Conservation (phyloP, 1,140 invertebrate species). For the Liolophura sinensis region DNA sequence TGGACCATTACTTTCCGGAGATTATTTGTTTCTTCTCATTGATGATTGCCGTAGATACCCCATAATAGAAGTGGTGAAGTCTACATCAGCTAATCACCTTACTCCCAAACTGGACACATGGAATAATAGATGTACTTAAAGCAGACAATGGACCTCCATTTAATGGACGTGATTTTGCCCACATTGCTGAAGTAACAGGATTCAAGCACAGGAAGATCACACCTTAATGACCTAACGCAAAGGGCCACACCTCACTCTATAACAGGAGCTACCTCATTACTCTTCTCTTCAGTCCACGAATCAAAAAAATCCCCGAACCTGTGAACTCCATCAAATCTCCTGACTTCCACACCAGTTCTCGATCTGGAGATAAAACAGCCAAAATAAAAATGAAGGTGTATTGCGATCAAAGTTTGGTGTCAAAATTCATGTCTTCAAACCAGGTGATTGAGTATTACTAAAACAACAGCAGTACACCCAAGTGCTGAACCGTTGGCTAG, state of each 20-base stretch:
- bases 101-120: slow-evolving; percentile 21
- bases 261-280: slow-evolving; percentile 12
- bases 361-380: too few relatives aligned
- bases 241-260: slow-evolving; percentile 23
- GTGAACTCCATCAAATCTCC: too few relatives aligned
- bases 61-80: slow-evolving; percentile 27
- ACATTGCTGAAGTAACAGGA: slow-evolving; percentile 20
- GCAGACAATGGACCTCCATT: slow-evolving; percentile 30
- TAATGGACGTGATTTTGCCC: slow-evolving; percentile 17
- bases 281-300: too few relatives aligned
- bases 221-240: slow-evolving; percentile 23
- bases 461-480: slow-evolving; percentile 15
- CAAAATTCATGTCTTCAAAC: too few relatives aligned
- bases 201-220: slow-evolving; percentile 28
- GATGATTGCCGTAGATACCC: slow-evolving; percentile 36
- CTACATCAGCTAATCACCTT: slow-evolving; percentile 19
- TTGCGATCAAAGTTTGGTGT: too few relatives aligned
- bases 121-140: slow-evolving; percentile 15
- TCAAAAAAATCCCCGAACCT: too few relatives aligned
- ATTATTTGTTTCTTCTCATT: slow-evolving; percentile 30
- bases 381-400: too few relatives aligned
- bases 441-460: slow-evolving; percentile 20
- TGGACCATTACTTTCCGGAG: slow-evolving; percentile 27
- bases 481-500: too few relatives aligned
- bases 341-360: too few relatives aligned